Conservation (phyloP, 2,888 invertebrate species). For the Tubulanus polymorphus region DNA sequence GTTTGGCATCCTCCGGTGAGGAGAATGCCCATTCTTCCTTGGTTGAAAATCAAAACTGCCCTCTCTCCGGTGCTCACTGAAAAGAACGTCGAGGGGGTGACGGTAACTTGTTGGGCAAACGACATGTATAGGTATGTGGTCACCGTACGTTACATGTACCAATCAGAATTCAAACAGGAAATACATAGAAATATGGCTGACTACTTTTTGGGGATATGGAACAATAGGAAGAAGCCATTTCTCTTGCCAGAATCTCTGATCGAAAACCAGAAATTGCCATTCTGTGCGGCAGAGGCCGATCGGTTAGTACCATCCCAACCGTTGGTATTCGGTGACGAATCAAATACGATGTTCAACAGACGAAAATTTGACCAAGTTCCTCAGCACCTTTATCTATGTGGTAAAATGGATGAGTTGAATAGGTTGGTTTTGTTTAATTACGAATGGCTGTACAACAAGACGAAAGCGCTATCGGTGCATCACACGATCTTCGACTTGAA, state of each 20-base stretch:
- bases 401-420: slow-evolving; percentile 45
- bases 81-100: slow-evolving; percentile 36
- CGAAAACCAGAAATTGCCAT: background rate
- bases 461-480: slow-evolving; percentile 44
- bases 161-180: slow-evolving; percentile 21
- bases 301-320: slow-evolving; percentile 36
- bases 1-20: slow-evolving; percentile 28
- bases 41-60: slow-evolving; percentile 41
- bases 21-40: slow-evolving; percentile 34
- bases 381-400: slow-evolving; percentile 40
- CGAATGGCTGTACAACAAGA: slow-evolving; percentile 50
- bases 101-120: slow-evolving; percentile 37
- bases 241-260: background rate
- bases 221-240: slow-evolving; percentile 28
- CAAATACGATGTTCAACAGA: slow-evolving; percentile 35
- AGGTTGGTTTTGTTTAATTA: slow-evolving; percentile 45
- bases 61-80: slow-evolving; percentile 33
- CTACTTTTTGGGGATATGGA: slow-evolving; percentile 48
- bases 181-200: slow-evolving; percentile 46
- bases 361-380: slow-evolving; percentile 50
- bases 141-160: slow-evolving; percentile 31
- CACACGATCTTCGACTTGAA: slow-evolving; percentile 44
- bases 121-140: slow-evolving; percentile 28
- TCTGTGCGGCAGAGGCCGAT: slow-evolving; percentile 25
- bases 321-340: slow-evolving; percentile 29